Base-by-base conservation (phyloP, 2,113 vertebrate species). In the Nannospalax galili region DNA sequence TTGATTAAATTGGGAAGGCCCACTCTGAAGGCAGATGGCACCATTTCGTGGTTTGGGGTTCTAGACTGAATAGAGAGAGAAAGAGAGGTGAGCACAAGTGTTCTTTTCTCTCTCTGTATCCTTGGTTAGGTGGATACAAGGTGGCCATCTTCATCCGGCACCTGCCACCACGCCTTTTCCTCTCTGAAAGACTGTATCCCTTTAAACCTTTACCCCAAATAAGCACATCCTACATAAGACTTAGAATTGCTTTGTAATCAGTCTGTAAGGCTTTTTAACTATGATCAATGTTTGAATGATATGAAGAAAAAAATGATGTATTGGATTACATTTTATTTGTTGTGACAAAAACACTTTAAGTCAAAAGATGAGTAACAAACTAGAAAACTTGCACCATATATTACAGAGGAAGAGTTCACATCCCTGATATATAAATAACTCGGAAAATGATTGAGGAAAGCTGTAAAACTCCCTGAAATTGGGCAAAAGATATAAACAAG, bases 281-380 rank as follows among this genome's bases (percentile, higher is more conserved):
- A 8, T 30, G 10, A 58, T 3, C 92, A 37, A 73, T 69, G 26
- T 91, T 67, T 92, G n/a, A 52, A 79, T 95, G 48, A 16, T 96
- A 84, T 20, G 62, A 73, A 93, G 64, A 17, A 64, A 84, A 37
- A 86, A 93, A 7, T 4, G 48, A 87, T 90, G 17, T 10, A 67
- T 69, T 69, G 80, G 30, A 90, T 32, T 62, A 17, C 12, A 58
- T 37, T 86, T 60, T 75, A 64, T 52, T 87, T 60, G 70, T 24
- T 58, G 14, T 86, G 75, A 40, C 77, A 90, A 94, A 95, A 88
- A 67, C 14, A 82, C 20, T 84, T 56, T 42, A 72, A 92, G 58
- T 90, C 82, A 93, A 84, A 42, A 69, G 62, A 75, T 62, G 74
- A 78, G 37, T 81, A 90, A 65, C 30, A 74, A 80, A 87, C 78